Base-by-base conservation (phyloP, 2,797 vertebrate genomes). In the Eulemur coronatus region DNA sequence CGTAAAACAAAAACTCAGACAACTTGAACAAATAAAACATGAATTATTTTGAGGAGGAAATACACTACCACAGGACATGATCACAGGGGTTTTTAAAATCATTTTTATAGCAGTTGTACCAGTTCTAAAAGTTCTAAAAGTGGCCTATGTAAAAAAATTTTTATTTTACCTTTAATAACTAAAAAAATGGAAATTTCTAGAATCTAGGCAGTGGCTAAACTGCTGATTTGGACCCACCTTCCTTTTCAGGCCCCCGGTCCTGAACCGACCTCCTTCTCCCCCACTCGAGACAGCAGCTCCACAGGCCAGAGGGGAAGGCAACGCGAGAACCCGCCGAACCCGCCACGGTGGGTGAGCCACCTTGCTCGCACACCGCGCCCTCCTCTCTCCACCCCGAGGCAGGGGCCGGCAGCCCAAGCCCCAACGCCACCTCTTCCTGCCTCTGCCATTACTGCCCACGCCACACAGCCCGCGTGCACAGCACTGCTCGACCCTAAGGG, bases 361-460 rank as follows among this genome's bases (percentile, higher is more conserved):
- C 52, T 55, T 6, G 6, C 52, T 22, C 55, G 22, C 55, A 57
- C 55, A 22, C 55, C 0, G 0, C 8, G 55, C 22, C 22, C 22
- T 9, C 55, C 7, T 2, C 55, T 9, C 22, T 55, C 52, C 20
- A 55, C 52, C 52, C 7, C 20, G 7, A 0, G 18, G 2, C 7
- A 55, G 15, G 15, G 15, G 5, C 14, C 15, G 46, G 46, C 46
- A 48, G 50, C 14, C 50, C 50, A 15, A 52, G 50, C 50, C 50
- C 50, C 50, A 52, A 18, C 50, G 15, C 50, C 20, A 43, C 24
- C 12, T 28, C 35, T 12, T 1, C 12, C 69, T 81, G 99, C 97
- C 98, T 99, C 99, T 95, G 99, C 98, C 97, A 99, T 20, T 93
- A 97, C 50, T 18, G 5, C 50, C 50, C 4, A 13, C 0, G 15